Conservation (phyloP, 2,113 vertebrate genomes). For the Zapornia atra region DNA sequence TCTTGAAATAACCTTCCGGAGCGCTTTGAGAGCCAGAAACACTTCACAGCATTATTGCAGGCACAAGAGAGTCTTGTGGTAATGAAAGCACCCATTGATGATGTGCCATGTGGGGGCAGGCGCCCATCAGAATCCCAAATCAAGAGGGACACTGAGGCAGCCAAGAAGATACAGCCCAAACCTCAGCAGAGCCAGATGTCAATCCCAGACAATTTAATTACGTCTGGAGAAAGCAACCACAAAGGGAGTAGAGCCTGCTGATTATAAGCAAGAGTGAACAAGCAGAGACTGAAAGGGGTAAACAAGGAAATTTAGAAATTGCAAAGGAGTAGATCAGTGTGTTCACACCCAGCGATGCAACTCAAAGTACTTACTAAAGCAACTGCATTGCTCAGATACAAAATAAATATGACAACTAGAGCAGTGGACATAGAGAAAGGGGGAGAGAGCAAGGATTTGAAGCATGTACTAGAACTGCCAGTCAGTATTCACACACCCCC, state of each 20-base stretch:
- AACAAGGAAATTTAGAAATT: conserved; percentile 26
- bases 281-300: background rate
- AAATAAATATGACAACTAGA: background rate
- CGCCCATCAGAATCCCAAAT: conserved; percentile 31
- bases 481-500: background rate
- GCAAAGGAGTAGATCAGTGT: conserved; percentile 12
- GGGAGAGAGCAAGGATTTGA: background rate
- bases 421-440: background rate
- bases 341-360: background rate
- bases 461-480: background rate
- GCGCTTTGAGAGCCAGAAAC: background rate
- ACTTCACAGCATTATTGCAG: background rate
- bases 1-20: conserved; percentile 35
- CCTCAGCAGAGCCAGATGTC: conserved; percentile 5
- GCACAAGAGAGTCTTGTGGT: background rate
- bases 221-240: background rate
- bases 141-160: background rate
- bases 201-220: conserved; percentile 9
- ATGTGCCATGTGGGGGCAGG: background rate
- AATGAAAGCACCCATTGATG: conserved; percentile 31
- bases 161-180: background rate
- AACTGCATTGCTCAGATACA: background rate
- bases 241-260: background rate
- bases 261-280: conserved; percentile 15
- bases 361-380: background rate